Evolutionary conservation across 2,888 invertebrate species (phyloP).

Genomic region (Troides oblongomaculatus): DNA sequence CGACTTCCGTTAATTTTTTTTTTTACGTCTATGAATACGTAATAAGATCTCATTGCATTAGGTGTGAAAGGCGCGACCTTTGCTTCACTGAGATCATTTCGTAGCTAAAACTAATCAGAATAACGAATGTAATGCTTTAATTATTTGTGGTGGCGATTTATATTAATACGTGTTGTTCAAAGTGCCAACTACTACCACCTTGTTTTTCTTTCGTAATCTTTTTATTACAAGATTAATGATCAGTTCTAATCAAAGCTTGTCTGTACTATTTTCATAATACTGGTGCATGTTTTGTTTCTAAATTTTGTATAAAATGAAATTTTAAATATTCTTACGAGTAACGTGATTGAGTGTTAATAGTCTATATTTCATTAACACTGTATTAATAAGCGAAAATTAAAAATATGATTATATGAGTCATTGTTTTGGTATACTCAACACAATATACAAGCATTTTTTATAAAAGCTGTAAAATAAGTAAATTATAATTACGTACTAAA

Average conservation of each 20-base stretch:
- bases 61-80: slow-evolving; percentile 58
- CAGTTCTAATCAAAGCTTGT: slow-evolving; percentile 15
- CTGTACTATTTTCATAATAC: neutral
- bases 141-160: slow-evolving; percentile 39
- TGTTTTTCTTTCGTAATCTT: slow-evolving; percentile 40
- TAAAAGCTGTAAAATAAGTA: too few relatives aligned
- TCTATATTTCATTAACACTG: neutral
- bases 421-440: neutral
- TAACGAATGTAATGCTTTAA: slow-evolving; percentile 41
- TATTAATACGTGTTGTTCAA: slow-evolving; percentile 39
- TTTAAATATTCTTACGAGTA: neutral
- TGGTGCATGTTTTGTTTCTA: neutral
- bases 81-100: slow-evolving; percentile 44
- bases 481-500: too few relatives aligned
- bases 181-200: slow-evolving; percentile 39
- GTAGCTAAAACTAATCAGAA: slow-evolving; percentile 46
- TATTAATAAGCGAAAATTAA: neutral
- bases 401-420: neutral
- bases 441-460: too few relatives aligned
- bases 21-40: slow-evolving; percentile 26
- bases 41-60: slow-evolving; percentile 43
- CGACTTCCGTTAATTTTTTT: slow-evolving; percentile 28
- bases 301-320: neutral
- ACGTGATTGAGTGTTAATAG: neutral
- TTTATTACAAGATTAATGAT: slow-evolving; percentile 39